Conservation (phyloP, 1,140 invertebrate genomes). For the Drosophila dunni region DNA sequence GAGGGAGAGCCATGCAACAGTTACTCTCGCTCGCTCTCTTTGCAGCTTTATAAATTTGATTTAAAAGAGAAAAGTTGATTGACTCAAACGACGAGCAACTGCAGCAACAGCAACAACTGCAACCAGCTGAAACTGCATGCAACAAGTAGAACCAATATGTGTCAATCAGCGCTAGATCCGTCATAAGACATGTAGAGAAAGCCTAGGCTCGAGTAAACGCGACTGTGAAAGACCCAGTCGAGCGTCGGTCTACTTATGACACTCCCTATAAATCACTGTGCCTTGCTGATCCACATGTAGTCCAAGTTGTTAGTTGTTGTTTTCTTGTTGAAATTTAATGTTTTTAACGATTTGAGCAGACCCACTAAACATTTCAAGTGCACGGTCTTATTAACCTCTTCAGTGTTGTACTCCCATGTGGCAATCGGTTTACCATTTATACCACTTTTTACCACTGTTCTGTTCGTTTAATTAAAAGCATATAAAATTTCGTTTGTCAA, state of each 20-base stretch:
- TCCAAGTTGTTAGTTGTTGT: no score
- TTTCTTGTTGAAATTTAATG: no score
- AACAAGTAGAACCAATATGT: slow-evolving; percentile 57
- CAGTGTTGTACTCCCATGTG: slow-evolving; percentile 19
- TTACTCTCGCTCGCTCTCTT: slow-evolving; percentile 14
- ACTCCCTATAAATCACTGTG: no score
- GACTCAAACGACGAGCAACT: slow-evolving; percentile 62
- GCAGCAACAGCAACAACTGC: slow-evolving; percentile 5
- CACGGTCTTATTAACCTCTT: neutral
- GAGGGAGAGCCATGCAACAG: slow-evolving; percentile 5
- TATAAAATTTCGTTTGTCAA: slow-evolving; percentile 15
- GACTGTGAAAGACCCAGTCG: no score
- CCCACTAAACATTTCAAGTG: no score
- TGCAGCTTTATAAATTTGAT: slow-evolving; percentile 52
- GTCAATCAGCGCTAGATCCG: slow-evolving; percentile 62
- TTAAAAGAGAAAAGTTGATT: slow-evolving; percentile 82
- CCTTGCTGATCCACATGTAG: no score
- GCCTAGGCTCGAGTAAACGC: no score
- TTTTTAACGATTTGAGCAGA: no score
- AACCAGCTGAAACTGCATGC: slow-evolving; percentile 57
- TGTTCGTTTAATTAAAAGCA: neutral
- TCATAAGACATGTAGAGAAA: slow-evolving; percentile 21
- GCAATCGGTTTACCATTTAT: slow-evolving; percentile 8
- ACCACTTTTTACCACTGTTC: neutral
- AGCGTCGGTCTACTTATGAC: no score